Base-by-base conservation (phyloP, 2,888 invertebrate genomes). In the Parochlus steinenii region DNA sequence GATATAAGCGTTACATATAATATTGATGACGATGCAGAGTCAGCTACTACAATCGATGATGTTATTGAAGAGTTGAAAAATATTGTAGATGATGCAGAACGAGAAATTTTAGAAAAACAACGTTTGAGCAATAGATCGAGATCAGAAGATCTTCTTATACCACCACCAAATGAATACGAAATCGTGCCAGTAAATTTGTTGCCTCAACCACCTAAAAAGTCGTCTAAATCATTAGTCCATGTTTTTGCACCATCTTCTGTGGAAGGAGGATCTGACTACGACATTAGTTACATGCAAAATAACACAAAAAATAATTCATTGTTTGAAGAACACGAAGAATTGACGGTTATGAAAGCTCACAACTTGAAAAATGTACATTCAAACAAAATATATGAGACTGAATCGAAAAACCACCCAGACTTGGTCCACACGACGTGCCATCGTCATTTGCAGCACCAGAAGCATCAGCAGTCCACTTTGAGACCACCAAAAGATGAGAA, bases 51-150 rank as follows among this genome's bases (percentile, higher is more conserved):
- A 3, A 83, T 86, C 41, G 83, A 85, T 47, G 83, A 83, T 56
- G 85, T 83, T 3, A 83, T 86, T 48, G 82, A 82, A 54, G 83
- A 85, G 53, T 56, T 86, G 23, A 68, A 78, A 43, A 83, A 82
- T 47, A 83, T 86, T 41, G 81, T 83, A 2, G 83, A 79, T 49
- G 79, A 83, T 47, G 83, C 81, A 1, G 82, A 85, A 56, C 74
- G 77, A 1, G 73, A 77, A 54, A 55, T 57, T 6, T 44, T 45
- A 7, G 36, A 30, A 12, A 36, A 55, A 28, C 45, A 42, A 24
- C 45, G 48, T 31, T 37, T 40, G 34, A 46, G 47, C 22, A 43
- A 49, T 31, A 37, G 39, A 31, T 31, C 35, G 14, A 37, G 38
- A 33, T 48, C 46, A 25, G 42, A 44, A n/a, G 47, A 52, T 38